Conservation (phyloP, 2,113 vertebrate genomes). For the Vidua chalybeata region DNA sequence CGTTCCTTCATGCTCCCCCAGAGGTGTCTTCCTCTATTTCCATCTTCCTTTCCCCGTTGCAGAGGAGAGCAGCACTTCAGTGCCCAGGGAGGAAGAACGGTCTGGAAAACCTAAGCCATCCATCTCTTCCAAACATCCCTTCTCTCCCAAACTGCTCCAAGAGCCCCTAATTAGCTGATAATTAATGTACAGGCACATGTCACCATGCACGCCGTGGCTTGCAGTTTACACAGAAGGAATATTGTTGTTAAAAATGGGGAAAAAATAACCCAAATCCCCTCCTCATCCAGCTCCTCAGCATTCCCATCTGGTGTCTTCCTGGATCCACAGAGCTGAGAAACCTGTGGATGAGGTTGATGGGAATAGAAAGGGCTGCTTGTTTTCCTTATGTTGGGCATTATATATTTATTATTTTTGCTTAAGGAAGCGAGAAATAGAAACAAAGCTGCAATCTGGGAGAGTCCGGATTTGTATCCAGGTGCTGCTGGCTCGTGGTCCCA, state of each 20-base stretch:
- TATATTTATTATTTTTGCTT: not conserved
- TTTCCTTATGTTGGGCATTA: not conserved
- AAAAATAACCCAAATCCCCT: not conserved
- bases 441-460: not conserved
- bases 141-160: not conserved
- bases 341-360: not conserved
- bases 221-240: not conserved
- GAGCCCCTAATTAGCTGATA: not conserved
- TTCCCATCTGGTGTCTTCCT: not conserved
- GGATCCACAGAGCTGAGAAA: not conserved
- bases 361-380: not conserved
- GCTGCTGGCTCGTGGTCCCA: not conserved
- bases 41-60: not conserved
- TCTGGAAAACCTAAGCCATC: not conserved
- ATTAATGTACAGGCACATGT: not conserved
- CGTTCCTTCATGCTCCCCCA: fast-evolving
- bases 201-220: fast-evolving
- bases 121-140: not conserved
- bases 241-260: not conserved
- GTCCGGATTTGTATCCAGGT: not conserved
- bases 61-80: not conserved
- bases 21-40: not conserved
- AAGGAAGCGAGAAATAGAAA: not conserved
- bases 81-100: fast-evolving
- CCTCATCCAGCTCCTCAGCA: not conserved